Percentiles rank a stretch among this genome's conserved stretches.
Conservation (phyloP, 2,797 vertebrate genomes). For the Rhincodon typus region DNA sequence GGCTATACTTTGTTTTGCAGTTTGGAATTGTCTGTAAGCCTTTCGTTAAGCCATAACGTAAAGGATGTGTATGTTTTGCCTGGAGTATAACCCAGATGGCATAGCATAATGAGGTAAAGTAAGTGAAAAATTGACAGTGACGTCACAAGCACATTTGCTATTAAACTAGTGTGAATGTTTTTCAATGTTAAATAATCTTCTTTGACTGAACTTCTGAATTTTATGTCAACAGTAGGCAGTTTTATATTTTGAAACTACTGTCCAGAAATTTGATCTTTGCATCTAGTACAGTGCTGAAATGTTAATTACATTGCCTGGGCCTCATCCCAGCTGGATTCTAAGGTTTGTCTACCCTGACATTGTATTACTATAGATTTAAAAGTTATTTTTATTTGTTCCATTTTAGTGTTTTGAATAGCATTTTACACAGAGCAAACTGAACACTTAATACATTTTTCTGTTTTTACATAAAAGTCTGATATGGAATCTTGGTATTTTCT, state of each 20-base stretch:
- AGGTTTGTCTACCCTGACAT: background rate
- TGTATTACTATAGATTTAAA: background rate
- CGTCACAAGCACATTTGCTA: background rate
- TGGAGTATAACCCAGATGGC: background rate
- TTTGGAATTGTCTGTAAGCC: background rate
- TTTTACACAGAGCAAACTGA: background rate
- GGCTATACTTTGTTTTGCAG: background rate
- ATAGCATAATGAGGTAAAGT: background rate
- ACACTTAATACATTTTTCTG: background rate
- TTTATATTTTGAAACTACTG: too few species aligned
- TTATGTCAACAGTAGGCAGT: background rate
- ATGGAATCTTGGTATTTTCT: background rate
- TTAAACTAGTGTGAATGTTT: background rate
- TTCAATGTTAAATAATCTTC: background rate
- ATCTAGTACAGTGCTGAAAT: background rate
- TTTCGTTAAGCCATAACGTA: background rate
- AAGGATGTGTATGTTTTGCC: background rate
- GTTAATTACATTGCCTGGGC: background rate
- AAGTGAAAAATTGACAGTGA: background rate
- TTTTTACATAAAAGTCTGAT: background rate
- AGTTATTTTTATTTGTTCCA: background rate
- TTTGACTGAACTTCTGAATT: constrained; percentile 15
- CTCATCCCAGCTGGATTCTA: background rate
- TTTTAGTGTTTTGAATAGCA: background rate
- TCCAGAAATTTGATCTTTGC: background rate